A percentile compares a stretch with the other conserved stretches of the same genome.
Conservation (phyloP, 2,888 invertebrate species). For the Leucania comma region DNA sequence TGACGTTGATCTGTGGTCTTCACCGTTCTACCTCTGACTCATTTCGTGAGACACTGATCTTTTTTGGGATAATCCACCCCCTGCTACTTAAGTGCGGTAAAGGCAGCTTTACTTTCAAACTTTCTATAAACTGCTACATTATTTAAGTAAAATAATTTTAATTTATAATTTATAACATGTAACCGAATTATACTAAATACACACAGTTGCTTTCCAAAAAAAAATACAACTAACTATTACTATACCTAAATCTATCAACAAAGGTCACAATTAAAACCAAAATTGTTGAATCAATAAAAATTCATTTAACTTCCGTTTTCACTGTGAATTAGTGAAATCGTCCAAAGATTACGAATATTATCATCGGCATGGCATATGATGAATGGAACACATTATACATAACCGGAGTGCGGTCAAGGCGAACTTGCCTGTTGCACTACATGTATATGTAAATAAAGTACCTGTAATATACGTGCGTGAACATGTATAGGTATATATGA, state of each 20-base stretch:
- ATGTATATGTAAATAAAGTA: slow-evolving; percentile 56
- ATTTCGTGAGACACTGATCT: slow-evolving; percentile 32
- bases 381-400: slow-evolving; percentile 81
- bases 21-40: slow-evolving; percentile 52
- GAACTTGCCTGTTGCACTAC: slow-evolving; percentile 79
- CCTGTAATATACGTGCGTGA: slow-evolving; percentile 46
- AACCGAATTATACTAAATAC: background rate
- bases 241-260: background rate
- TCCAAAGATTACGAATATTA: slow-evolving; percentile 63
- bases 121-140: background rate
- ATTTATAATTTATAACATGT: background rate
- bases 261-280: slow-evolving; percentile 8
- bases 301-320: slow-evolving; percentile 58
- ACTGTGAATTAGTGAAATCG: slow-evolving; percentile 52
- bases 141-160: background rate
- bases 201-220: background rate
- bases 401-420: slow-evolving; percentile 84
- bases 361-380: slow-evolving; percentile 74
- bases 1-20: slow-evolving; percentile 66
- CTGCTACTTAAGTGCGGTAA: background rate
- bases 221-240: background rate
- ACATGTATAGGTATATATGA: slow-evolving; percentile 36
- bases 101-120: background rate
- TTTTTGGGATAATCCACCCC: slow-evolving; percentile 15
- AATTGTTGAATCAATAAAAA: slow-evolving; percentile 14